phyloP scores from a whole-genome alignment of 2,113 vertebrate species.

The Morphnarchus princeps region DNA sequence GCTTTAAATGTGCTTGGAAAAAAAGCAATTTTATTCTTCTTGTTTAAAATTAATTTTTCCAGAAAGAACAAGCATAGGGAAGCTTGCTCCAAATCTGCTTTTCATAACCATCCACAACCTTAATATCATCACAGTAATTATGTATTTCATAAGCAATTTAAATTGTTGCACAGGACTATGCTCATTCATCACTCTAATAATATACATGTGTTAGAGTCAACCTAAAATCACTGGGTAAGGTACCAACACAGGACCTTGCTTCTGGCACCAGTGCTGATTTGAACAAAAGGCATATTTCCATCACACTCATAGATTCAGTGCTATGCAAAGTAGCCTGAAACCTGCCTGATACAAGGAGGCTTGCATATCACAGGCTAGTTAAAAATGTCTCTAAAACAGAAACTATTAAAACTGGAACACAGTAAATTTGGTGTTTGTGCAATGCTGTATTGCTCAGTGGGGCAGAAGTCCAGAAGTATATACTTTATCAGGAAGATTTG shows the following conservation, averaged over 20 bases:
- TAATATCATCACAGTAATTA: not conserved
- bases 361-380: not conserved
- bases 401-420: not conserved
- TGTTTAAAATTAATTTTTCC: not conserved
- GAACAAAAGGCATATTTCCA: not conserved
- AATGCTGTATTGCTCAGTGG: not conserved
- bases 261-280: too few species aligned
- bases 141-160: not conserved
- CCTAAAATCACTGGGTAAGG: not conserved
- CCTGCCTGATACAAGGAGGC: not conserved
- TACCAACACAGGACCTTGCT: not conserved
- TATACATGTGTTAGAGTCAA: not conserved
- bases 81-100: not conserved
- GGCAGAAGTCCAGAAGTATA: not conserved
- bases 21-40: not conserved
- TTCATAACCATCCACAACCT: not conserved
- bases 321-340: not conserved
- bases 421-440: not conserved
- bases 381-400: not conserved
- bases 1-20: not conserved
- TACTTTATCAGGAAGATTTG: not conserved
- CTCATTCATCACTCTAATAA: not conserved
- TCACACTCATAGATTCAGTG: not conserved
- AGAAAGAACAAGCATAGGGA: not conserved
- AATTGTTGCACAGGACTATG: not conserved